Conservation (phyloP, 2,888 invertebrate species). For the Sepiola atlantica region DNA sequence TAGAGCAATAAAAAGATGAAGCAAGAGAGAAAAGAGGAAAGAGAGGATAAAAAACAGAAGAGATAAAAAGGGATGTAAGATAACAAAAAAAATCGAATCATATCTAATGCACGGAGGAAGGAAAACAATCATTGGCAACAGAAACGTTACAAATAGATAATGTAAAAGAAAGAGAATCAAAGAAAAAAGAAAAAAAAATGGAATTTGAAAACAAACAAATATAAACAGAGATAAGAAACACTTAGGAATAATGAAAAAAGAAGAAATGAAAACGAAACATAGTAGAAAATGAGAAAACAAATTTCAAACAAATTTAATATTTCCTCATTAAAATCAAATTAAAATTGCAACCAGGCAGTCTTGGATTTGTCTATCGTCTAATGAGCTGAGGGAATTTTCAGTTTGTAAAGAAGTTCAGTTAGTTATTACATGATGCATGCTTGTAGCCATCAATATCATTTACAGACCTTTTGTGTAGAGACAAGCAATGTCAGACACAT, state of each 20-base stretch:
- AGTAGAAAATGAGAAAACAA: neutral
- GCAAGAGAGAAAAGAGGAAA: neutral
- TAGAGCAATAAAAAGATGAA: neutral
- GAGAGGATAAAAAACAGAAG: too few relatives aligned
- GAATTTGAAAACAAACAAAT: neutral
- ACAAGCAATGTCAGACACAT: neutral
- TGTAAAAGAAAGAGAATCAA: neutral
- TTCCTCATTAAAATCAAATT: conserved; percentile 32
- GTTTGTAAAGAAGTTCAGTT: conserved; percentile 1
- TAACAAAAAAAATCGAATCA: too few relatives aligned
- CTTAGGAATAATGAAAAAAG: neutral
- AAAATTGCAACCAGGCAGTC: neutral
- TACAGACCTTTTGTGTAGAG: conserved; percentile 32
- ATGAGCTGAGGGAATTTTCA: conserved; percentile 1
- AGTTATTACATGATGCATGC: conserved; percentile 22
- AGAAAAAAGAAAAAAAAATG: neutral
- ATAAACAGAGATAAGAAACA: neutral
- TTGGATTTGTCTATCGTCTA: neutral
- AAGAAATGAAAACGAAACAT: neutral
- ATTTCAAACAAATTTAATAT: neutral
- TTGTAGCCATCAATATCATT: conserved; percentile 32
- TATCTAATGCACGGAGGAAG: neutral
- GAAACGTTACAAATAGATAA: too few relatives aligned
- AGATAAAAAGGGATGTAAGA: too few relatives aligned
- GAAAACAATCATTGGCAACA: neutral